Evolutionary conservation across 2,888 invertebrate genomes (phyloP), one percentile per base, ranked within the genome.

Genomic region (Drosophila lutescens): DNA sequence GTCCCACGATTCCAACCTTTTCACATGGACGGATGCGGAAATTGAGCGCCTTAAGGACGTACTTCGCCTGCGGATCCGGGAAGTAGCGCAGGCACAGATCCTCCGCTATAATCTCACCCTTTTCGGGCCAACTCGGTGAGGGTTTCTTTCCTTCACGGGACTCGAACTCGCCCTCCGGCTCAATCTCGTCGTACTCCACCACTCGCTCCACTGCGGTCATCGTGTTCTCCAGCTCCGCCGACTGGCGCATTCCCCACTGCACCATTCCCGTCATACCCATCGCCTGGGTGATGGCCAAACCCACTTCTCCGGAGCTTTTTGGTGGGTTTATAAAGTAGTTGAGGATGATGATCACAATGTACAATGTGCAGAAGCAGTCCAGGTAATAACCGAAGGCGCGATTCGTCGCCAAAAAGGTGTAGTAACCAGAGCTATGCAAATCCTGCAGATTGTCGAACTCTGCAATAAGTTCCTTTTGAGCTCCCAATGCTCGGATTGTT

Each of bases 381-480:
- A 99, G 93, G 94, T 97, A 97, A 88, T 98, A 96, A 0, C 98
- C 98, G 89, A 99, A 98, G 79, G 98, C 98, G 59, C 98, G 95
- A 17, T 97, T 96, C 6, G 97, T 96, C 0, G 96, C 94, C 58
- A 99, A 95, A 91, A 98, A 98, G 79, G 97, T 93, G 90, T 95
- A 98, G 96, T 97, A 98, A 1, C 98, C 96, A 0, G 98, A 96
- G 56, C 97, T 97, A 88, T 98, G 98, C 0, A 96, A 89, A 88
- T 96, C 96, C 90, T 96, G 96, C 81, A 96, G 95, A 77, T 94
- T 94, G 84, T 97, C 97, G 86, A 97, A 97, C 90, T 97, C 96
- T 36, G 94, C 93, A 43, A 95, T 94, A 40, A 98, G 95, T 20
- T 95, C 94, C 51, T 94, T 93, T 89, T 97, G 96, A 0, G 97